Conservation (phyloP, 2,113 vertebrate species). For the Rhombomys opimus region DNA sequence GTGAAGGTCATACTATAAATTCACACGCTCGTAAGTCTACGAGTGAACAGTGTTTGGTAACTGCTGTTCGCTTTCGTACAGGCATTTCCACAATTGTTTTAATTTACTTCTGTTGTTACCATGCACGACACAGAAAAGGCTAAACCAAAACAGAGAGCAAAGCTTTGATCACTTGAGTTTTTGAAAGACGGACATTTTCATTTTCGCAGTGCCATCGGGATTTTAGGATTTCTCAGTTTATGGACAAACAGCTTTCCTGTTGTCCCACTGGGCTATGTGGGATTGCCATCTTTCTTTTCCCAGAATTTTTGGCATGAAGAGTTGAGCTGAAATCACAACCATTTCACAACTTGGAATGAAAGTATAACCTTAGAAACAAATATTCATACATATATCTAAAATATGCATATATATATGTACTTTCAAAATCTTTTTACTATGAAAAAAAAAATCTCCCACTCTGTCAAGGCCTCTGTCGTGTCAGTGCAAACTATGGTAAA, state of each 20-base stretch:
- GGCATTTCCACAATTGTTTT: background rate
- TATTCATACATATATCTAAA: background rate
- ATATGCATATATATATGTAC: background rate
- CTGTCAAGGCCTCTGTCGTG: background rate
- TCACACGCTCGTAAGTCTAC: background rate
- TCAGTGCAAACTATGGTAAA: background rate
- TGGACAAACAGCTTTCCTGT: background rate
- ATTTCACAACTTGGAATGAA: background rate
- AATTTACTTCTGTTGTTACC: background rate
- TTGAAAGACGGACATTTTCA: background rate
- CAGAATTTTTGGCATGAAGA: background rate
- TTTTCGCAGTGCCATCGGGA: background rate
- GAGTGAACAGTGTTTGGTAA: slow-evolving; percentile 3
- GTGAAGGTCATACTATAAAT: slow-evolving; percentile 2
- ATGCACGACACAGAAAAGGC: background rate
- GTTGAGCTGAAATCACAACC: slow-evolving; percentile 39
- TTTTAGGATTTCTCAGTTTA: background rate
- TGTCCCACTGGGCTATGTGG: background rate
- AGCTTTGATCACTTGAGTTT: background rate
- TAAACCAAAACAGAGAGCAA: slow-evolving; percentile 30
- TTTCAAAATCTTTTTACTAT: background rate
- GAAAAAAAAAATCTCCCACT: background rate
- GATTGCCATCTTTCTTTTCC: background rate
- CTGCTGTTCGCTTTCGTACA: background rate
- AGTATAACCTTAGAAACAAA: slow-evolving; percentile 48